These are phyloP conservation scores for Onychomys leucogaster DNA, from an alignment of 2,797 vertebrate genomes.

Conservation along the genomic window DNA sequence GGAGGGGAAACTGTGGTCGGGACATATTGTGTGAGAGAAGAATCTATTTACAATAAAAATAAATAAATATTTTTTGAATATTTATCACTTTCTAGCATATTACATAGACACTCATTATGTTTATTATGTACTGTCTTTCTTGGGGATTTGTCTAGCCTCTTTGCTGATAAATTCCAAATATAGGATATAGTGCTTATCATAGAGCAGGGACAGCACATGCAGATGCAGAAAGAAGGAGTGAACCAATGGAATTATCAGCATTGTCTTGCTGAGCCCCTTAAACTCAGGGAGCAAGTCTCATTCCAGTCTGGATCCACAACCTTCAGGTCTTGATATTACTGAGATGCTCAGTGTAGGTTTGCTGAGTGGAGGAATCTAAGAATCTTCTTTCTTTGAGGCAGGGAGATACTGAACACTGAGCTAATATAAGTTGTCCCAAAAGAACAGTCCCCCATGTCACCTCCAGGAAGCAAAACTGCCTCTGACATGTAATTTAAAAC, in stretches of 20 bases:
- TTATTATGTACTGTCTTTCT: background rate
- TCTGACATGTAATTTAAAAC: conserved; percentile 86
- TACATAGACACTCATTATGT: background rate
- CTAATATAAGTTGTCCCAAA: conserved; percentile 55
- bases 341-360: background rate
- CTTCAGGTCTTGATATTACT: fast-evolving
- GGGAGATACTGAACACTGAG: background rate
- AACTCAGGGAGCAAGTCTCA: background rate
- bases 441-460: conserved; percentile 73
- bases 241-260: background rate
- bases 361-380: background rate
- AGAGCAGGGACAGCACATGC: background rate
- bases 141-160: background rate
- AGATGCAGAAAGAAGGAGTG: background rate
- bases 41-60: background rate
- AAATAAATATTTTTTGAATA: background rate
- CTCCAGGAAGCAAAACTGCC: conserved; percentile 81
- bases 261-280: too few species aligned
- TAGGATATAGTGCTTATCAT: background rate
- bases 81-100: background rate
- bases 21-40: background rate
- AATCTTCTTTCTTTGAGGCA: background rate
- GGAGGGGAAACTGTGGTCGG: background rate
- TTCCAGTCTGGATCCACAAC: background rate
- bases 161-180: background rate